phyloP scores from a whole-genome alignment of 2,888 invertebrate species.

The Microctonus hyperodae region DNA sequence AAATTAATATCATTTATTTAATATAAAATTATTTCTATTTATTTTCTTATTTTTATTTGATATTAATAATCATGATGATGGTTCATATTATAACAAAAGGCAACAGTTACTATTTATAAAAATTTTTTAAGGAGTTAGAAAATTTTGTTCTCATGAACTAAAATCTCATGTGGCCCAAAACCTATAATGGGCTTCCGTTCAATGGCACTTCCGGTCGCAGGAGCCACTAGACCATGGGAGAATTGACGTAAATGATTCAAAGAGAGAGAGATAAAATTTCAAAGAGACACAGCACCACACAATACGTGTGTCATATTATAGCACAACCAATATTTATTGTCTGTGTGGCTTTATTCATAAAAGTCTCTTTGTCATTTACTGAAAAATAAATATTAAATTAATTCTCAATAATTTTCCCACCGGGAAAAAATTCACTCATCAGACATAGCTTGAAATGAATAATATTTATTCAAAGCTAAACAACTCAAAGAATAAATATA shows the following conservation, averaged over 20 bases:
- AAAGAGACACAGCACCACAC: too few relatives aligned
- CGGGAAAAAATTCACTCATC: background rate
- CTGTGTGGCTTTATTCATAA: background rate
- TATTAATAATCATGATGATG: background rate
- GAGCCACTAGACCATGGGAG: constrained; percentile 40
- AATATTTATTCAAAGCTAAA: too few relatives aligned
- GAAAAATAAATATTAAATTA: background rate
- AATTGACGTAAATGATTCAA: constrained; percentile 15
- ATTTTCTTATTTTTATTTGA: background rate
- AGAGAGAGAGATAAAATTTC: constrained; percentile 20
- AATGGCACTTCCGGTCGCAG: constrained; percentile 54
- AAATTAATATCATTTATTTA: constrained; percentile 30
- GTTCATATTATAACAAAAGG: background rate
- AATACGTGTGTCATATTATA: constrained; percentile 35
- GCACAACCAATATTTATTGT: constrained; percentile 38
- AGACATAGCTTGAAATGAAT: too few relatives aligned
- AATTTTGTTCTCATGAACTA: constrained; percentile 51
- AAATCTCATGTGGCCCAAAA: constrained; percentile 41
- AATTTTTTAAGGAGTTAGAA: constrained; percentile 40
- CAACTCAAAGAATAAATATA: too few relatives aligned
- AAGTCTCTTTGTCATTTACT: background rate
- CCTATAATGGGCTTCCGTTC: constrained; percentile 55
- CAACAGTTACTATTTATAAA: constrained; percentile 5
- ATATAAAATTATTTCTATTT: background rate
- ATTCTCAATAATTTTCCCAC: too few relatives aligned